A percentile compares a stretch with the other conserved stretches of the same genome.
Evolutionary conservation across 2,113 vertebrate species (phyloP).

Genomic region (Zosterops hypoxanthus): DNA sequence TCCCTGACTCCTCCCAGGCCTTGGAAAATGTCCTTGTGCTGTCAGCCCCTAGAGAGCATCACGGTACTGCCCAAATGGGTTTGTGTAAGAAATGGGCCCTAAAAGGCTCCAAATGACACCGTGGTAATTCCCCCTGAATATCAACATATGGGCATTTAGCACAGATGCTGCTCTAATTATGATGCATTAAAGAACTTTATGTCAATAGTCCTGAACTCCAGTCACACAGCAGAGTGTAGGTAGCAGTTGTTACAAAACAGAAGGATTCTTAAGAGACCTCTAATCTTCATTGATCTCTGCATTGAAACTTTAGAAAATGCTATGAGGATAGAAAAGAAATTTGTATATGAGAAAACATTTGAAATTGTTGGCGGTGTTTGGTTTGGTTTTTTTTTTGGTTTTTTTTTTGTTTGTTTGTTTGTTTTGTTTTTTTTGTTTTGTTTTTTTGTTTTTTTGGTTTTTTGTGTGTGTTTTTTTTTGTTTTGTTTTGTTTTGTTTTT

Average conservation of each 20-base stretch:
- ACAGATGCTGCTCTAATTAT: background rate
- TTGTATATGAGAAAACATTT: background rate
- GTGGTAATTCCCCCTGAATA: background rate
- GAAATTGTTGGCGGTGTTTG: no score
- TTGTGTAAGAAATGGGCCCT: background rate
- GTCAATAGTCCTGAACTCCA: background rate
- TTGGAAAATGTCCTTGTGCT: background rate
- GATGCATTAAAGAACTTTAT: background rate
- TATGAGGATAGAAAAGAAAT: background rate
- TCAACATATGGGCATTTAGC: background rate
- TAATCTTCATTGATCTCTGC: background rate
- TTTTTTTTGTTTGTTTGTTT: no score
- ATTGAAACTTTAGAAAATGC: background rate
- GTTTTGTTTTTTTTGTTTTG: no score
- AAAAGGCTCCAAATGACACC: background rate
- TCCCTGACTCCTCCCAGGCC: background rate
- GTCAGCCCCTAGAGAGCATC: background rate
- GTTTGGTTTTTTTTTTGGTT: no score
- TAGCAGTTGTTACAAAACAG: background rate
- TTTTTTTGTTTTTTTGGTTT: no score
- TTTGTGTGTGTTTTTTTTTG: no score
- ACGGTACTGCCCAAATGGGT: fast-evolving
- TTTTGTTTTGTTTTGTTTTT: no score
- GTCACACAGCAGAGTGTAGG: background rate
- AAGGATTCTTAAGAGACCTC: background rate